phyloP scores from a whole-genome alignment of 2,888 invertebrate genomes.

The Octonoba sinensis region DNA sequence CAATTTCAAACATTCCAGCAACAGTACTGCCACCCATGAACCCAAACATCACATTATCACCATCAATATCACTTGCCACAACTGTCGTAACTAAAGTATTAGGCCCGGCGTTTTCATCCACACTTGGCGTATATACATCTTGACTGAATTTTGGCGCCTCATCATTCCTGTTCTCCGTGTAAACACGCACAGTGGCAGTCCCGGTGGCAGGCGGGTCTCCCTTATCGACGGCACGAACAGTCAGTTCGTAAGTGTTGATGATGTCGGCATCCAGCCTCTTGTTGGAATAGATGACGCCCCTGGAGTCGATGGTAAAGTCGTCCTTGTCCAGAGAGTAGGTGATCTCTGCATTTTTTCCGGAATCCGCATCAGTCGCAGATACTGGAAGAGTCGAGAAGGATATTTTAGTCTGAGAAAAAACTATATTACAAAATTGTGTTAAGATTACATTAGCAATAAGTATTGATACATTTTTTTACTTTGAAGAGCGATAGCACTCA shows the following conservation, averaged over 20 bases:
- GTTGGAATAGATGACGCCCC: slow-evolving; percentile 92
- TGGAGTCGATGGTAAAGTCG: slow-evolving; percentile 93
- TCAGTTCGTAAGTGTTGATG: slow-evolving; percentile 94
- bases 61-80: slow-evolving; percentile 96
- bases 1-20: slow-evolving; percentile 93
- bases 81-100: slow-evolving; percentile 96
- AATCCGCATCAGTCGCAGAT: slow-evolving; percentile 94
- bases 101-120: slow-evolving; percentile 94
- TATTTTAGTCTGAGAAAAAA: slow-evolving; percentile 1
- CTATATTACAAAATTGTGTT: background rate
- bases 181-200: slow-evolving; percentile 92
- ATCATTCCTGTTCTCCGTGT: slow-evolving; percentile 97
- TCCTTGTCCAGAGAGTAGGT: slow-evolving; percentile 92
- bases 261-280: slow-evolving; percentile 95
- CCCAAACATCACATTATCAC: slow-evolving; percentile 93
- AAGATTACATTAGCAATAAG: too few species aligned
- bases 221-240: slow-evolving; percentile 93
- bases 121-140: slow-evolving; percentile 95
- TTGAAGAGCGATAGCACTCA: too few species aligned
- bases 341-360: slow-evolving; percentile 93
- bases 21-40: slow-evolving; percentile 85
- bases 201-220: slow-evolving; percentile 94
- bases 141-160: slow-evolving; percentile 97
- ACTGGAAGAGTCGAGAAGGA: slow-evolving; percentile 72
- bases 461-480: too few species aligned